Base-by-base conservation (phyloP, 2,113 vertebrate species). In the Neoarius graeffei region DNA sequence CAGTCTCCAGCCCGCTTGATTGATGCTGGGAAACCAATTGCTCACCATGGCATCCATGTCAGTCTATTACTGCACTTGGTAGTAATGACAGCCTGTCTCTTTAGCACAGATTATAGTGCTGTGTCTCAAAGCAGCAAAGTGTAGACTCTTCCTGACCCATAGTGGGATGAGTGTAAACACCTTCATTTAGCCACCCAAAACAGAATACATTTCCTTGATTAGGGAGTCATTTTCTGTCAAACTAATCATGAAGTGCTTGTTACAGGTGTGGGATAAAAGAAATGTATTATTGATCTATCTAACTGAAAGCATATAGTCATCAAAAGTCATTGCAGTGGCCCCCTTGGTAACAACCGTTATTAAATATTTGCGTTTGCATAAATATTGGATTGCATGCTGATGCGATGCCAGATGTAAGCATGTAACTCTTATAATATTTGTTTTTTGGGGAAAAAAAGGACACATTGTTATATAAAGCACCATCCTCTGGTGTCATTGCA, bases 1-100 rank as follows among this genome's bases (percentile, higher is more conserved):
- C 91, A 92, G 91, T 93, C 92, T 91, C 88, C 91, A 79, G 83
- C 86, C 54, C 90, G 85, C 88, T 93, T 96, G 95, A 95, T 95
- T 95, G 95, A 94, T 95, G 94, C 93, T 57, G 93, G 93, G 92
- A 94, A 95, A 95, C 95, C 95, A 95, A 95, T 95, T 95, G 94
- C 93, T 95, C 94, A 91, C 93, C 91, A 94, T 95, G 92, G 94
- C 94, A 95, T 95, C 95, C 92, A 92, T 95, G 95, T 96, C 94
- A 95, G 92, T 94, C 94, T 94, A 95, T 95, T 95, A 94, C 94
- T 88, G 86, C 91, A 89, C 88, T 90, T 92, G 87, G 90, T 92
- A 94, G 93, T 95, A 96, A 96, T 95, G 94, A 95, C 93, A 94
- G 95, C 92, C 94, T 95, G 93, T 91, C 93, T 92, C 86, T 92